Conservation (phyloP, 2,113 vertebrate species). For the Phrynosoma blainvillii region DNA sequence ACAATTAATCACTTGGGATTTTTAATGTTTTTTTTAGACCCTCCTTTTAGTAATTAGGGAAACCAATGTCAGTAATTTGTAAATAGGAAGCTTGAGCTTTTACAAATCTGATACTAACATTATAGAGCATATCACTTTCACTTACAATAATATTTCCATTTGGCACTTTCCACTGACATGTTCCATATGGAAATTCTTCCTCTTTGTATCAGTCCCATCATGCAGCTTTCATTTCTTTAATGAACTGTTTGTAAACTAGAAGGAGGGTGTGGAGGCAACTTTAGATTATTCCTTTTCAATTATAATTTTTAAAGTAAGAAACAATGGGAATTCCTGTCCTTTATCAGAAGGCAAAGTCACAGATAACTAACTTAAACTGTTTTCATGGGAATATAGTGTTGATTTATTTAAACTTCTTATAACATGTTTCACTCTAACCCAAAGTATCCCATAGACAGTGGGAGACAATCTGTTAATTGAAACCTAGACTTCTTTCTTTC, state of each 20-base stretch:
- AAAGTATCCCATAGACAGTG: conserved; percentile 73
- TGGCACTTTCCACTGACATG: conserved; percentile 18
- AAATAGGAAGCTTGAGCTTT: conserved; percentile 50
- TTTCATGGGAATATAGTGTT: conserved; percentile 57
- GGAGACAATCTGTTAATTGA: conserved; percentile 79
- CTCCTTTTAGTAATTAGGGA: conserved; percentile 27
- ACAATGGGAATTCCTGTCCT: conserved; percentile 4
- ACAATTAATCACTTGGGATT: conserved; percentile 4
- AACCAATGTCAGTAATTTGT: conserved; percentile 43
- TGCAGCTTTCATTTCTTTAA: neutral
- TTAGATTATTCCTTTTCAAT: neutral
- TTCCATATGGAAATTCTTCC: conserved; percentile 28
- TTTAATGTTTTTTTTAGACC: neutral
- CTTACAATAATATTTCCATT: conserved; percentile 47
- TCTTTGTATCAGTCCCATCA: neutral
- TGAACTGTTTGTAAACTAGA: neutral
- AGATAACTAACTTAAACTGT: conserved; percentile 44
- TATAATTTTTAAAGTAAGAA: neutral
- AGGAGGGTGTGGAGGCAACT: neutral
- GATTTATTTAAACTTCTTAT: conserved; percentile 66
- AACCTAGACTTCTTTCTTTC: conserved; percentile 66
- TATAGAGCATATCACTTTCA: conserved; percentile 49
- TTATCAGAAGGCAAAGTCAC: neutral
- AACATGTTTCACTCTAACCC: conserved; percentile 71
- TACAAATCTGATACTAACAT: conserved; percentile 46